A percentile compares a stretch with the other conserved stretches of the same genome.
These are phyloP conservation scores for Criorhina ranunculi DNA, from an alignment of 2,888 invertebrate genomes.

Conservation along the genomic window DNA sequence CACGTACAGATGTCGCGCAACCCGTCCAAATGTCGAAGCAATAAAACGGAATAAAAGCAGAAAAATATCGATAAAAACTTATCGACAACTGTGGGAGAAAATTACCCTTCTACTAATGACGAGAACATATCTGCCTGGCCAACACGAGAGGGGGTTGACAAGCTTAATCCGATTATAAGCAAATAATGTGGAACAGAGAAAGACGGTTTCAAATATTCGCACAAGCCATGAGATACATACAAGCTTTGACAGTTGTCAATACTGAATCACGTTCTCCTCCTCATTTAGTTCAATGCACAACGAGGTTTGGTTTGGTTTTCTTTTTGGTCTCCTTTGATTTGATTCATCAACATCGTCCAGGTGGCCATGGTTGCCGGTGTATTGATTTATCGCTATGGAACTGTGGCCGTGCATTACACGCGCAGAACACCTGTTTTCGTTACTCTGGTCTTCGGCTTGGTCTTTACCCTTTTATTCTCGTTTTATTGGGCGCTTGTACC, in stretches of 20 bases:
- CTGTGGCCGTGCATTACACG: slow-evolving; percentile 68
- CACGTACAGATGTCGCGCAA: slow-evolving; percentile 45
- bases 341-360: slow-evolving; percentile 65
- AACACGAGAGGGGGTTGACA: slow-evolving; percentile 57
- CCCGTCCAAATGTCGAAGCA: slow-evolving; percentile 54
- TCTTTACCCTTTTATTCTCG: slow-evolving; percentile 25
- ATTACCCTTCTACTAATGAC: slow-evolving; percentile 65
- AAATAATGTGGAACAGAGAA: slow-evolving; percentile 47
- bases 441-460: slow-evolving; percentile 43
- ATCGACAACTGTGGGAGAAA: slow-evolving; percentile 53
- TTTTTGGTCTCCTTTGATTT: slow-evolving; percentile 37
- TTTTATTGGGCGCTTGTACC: slow-evolving; percentile 63
- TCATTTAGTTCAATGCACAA: slow-evolving; percentile 8
- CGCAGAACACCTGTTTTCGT: slow-evolving; percentile 72
- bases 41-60: slow-evolving; percentile 42
- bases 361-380: slow-evolving; percentile 52
- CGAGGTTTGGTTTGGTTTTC: slow-evolving; percentile 29
- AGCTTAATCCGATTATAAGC: slow-evolving; percentile 69
- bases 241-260: slow-evolving; percentile 67
- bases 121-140: slow-evolving; percentile 51
- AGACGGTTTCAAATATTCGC: slow-evolving; percentile 48
- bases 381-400: slow-evolving; percentile 69
- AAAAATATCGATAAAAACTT: slow-evolving; percentile 69
- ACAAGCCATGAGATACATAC: slow-evolving; percentile 35
- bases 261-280: slow-evolving; percentile 42